Evolutionary conservation across 35 echinoderm and acorn worm species (phyloP).

Genomic region (Ophioderma brevispina): DNA sequence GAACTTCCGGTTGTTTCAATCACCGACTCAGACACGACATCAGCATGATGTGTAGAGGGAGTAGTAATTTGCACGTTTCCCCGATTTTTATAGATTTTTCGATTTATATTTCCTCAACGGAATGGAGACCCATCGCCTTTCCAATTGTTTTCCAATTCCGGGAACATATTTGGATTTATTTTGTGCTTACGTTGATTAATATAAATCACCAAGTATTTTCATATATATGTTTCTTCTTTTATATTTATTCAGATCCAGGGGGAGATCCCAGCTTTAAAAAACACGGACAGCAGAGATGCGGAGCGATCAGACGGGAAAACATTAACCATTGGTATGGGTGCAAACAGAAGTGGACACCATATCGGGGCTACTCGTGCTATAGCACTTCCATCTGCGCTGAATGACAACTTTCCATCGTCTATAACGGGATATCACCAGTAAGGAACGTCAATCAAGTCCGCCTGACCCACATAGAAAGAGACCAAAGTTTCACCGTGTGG

Average conservation of each 20-base stretch:
- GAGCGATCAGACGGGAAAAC: slow-evolving; percentile 95
- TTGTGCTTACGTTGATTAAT: no score
- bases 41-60: no score
- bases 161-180: no score
- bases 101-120: no score
- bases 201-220: no score
- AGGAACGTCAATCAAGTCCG: slow-evolving; percentile 90
- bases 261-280: slow-evolving; percentile 94
- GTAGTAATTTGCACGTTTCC: no score
- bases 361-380: slow-evolving; percentile 87
- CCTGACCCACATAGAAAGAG: slow-evolving; percentile 77
- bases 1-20: no score
- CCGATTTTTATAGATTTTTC: no score
- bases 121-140: no score
- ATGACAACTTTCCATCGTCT: slow-evolving; percentile 97
- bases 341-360: slow-evolving; percentile 96
- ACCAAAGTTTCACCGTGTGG: slow-evolving; percentile 99
- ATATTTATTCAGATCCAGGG: slow-evolving; percentile 84
- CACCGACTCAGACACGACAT: no score
- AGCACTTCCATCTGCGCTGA: slow-evolving; percentile 95
- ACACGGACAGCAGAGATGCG: slow-evolving; percentile 81
- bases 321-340: slow-evolving; percentile 99
- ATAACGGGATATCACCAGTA: slow-evolving; percentile 99
- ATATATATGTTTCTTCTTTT: background rate
- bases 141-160: no score